Evolutionary conservation across 2,797 vertebrate genomes (phyloP).

Genomic region (Spinibarbus caldwelli): DNA sequence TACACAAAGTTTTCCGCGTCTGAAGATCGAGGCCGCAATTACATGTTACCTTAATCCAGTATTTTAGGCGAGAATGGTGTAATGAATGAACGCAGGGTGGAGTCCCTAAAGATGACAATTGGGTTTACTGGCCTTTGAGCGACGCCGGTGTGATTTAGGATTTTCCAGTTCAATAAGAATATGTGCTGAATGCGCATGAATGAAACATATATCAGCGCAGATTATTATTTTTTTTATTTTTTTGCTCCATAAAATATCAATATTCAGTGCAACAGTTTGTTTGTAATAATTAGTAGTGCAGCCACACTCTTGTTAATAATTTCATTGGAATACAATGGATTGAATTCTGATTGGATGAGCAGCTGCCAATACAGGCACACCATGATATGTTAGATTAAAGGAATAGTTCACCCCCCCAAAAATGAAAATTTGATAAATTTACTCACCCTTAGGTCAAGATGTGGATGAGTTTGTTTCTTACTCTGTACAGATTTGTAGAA

Average conservation of each 20-base stretch:
- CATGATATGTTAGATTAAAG: neutral
- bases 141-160: neutral
- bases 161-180: neutral
- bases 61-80: neutral
- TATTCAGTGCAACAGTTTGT: neutral
- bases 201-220: neutral
- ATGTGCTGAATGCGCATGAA: neutral
- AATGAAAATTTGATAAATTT: neutral
- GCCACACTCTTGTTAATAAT: neutral
- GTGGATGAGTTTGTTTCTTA: neutral
- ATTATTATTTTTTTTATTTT: no score
- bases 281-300: neutral
- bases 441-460: neutral
- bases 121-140: neutral
- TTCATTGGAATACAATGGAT: neutral
- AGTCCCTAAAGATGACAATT: neutral
- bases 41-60: neutral
- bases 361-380: neutral
- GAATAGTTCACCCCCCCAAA: neutral
- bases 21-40: neutral
- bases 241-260: no score
- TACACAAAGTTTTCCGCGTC: neutral
- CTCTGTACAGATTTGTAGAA: neutral
- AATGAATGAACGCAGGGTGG: slow-evolving; percentile 10
- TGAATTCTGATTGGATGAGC: neutral